These are phyloP conservation scores for Amiota mariae DNA, from an alignment of 2,888 invertebrate species.

Conservation along the genomic window DNA sequence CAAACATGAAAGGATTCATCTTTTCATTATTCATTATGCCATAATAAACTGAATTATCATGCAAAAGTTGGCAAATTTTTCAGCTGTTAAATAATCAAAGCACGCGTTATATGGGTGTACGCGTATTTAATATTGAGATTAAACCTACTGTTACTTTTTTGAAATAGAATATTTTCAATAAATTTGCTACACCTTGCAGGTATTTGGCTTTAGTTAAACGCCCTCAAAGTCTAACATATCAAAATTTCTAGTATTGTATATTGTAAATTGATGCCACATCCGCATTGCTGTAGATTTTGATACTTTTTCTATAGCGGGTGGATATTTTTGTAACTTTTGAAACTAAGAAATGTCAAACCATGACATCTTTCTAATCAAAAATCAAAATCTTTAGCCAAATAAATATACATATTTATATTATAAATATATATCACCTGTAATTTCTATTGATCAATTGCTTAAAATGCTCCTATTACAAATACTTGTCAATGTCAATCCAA, in stretches of 20 bases:
- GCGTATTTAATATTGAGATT: not conserved
- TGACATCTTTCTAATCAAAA: constrained; percentile 10
- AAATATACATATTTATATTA: not conserved
- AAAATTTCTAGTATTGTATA: not conserved
- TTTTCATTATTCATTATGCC: not conserved
- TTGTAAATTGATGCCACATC: constrained; percentile 30
- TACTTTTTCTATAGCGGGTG: too few relatives aligned
- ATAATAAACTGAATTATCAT: not conserved
- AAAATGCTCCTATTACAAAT: not conserved
- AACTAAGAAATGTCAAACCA: constrained; percentile 1
- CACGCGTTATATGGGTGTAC: not conserved
- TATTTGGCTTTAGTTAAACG: not conserved
- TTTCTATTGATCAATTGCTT: not conserved
- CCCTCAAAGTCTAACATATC: not conserved
- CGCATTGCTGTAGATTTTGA: constrained; percentile 22
- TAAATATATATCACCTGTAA: constrained; percentile 25
- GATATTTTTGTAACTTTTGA: too few relatives aligned
- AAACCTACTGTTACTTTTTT: not conserved
- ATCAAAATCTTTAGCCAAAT: constrained; percentile 14
- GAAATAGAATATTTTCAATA: too few relatives aligned
- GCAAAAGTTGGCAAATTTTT: not conserved
- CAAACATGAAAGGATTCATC: not conserved
- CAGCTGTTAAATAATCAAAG: not conserved
- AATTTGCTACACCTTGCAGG: not conserved
- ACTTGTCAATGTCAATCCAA: not conserved